Evolutionary conservation across 1,140 invertebrate genomes (phyloP).

Genomic region (Elymnias hypermnestra): DNA sequence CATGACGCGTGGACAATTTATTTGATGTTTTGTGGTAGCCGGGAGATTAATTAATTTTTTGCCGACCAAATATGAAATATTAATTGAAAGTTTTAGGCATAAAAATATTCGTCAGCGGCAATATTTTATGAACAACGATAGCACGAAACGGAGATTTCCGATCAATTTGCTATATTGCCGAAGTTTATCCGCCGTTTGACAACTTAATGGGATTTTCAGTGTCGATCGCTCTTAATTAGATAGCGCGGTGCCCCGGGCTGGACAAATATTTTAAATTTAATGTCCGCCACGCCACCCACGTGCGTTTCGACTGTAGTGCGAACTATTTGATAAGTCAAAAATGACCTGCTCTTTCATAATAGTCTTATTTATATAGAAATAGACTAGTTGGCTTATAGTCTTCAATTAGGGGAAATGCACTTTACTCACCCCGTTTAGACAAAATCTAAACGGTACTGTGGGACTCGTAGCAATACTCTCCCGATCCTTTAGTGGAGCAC

Average conservation of each 20-base stretch:
- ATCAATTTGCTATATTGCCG: constrained; percentile 41
- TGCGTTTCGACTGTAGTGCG: constrained; percentile 34
- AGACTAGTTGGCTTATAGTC: no score
- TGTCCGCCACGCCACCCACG: constrained; percentile 46
- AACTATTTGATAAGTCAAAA: constrained; percentile 4
- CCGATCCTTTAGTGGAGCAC: no score
- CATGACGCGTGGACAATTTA: not conserved
- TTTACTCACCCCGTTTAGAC: no score
- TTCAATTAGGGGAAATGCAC: no score
- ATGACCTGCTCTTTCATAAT: not conserved
- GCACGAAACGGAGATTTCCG: constrained; percentile 19
- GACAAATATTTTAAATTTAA: constrained; percentile 56
- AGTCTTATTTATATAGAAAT: no score
- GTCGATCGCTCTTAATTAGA: constrained; percentile 55
- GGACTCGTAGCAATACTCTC: no score
- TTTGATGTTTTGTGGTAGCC: not conserved
- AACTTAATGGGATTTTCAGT: constrained; percentile 54
- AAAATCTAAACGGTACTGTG: no score
- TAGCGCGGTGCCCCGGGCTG: constrained; percentile 35
- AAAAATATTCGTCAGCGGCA: not conserved
- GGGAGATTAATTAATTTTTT: not conserved
- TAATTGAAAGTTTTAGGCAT: not conserved
- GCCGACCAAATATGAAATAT: not conserved
- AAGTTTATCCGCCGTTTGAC: constrained; percentile 54
- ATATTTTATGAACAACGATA: constrained; percentile 14